Evolutionary conservation across 2,113 vertebrate species (phyloP).

Genomic region (Craseonycteris thonglongyai): DNA sequence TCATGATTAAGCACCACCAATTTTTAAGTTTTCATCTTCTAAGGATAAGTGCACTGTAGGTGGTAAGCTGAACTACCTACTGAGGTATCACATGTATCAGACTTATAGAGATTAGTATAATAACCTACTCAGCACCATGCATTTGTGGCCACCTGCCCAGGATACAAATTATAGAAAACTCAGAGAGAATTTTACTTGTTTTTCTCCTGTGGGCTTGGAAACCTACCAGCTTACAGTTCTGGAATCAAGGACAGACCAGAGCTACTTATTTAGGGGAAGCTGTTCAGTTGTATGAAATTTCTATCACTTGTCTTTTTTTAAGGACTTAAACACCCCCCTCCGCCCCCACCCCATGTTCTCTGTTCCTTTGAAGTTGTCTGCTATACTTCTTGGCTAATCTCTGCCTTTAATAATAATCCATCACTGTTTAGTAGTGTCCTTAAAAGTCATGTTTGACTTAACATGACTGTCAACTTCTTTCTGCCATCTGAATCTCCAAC

Average conservation of each 20-base stretch:
- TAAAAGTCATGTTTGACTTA: slow-evolving; percentile 60
- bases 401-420: slow-evolving; percentile 28
- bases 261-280: neutral
- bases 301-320: neutral
- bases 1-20: neutral
- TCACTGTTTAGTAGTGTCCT: slow-evolving; percentile 54
- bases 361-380: slow-evolving; percentile 53
- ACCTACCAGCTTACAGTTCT: neutral
- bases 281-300: neutral
- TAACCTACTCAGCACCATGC: neutral
- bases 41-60: neutral
- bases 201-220: neutral
- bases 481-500: slow-evolving; percentile 52
- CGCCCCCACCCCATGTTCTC: neutral
- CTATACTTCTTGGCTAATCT: slow-evolving; percentile 55
- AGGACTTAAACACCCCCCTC: neutral
- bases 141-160: neutral
- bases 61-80: neutral
- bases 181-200: neutral
- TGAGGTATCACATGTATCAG: neutral
- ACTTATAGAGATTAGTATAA: neutral
- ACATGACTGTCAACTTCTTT: slow-evolving; percentile 34
- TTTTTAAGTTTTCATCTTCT: neutral
- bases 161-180: neutral
- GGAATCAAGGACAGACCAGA: neutral